Evolutionary conservation across 2,113 vertebrate genomes (phyloP).

Genomic region (Grallaria varia): DNA sequence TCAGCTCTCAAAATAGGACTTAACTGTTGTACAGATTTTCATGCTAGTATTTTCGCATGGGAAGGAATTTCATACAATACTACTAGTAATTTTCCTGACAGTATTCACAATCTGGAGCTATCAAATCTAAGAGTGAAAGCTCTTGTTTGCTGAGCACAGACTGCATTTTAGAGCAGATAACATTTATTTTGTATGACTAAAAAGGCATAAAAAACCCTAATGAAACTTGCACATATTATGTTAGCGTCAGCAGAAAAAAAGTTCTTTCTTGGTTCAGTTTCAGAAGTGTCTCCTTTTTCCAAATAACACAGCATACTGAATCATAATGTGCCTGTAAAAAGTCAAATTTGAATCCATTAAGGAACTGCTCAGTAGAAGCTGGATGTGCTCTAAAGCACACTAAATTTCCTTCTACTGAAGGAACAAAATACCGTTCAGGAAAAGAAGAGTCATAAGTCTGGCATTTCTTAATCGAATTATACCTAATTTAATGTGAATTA

Average conservation of each 20-base stretch:
- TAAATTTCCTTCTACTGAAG: background rate
- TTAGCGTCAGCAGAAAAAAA: background rate
- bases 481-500: background rate
- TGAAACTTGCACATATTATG: background rate
- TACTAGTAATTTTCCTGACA: background rate
- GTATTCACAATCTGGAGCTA: background rate
- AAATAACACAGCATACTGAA: background rate
- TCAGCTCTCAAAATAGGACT: background rate
- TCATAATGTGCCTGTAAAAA: background rate
- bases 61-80: background rate
- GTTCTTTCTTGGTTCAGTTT: background rate
- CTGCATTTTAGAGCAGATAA: background rate
- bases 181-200: background rate
- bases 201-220: background rate
- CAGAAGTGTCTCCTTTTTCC: background rate
- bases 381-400: background rate
- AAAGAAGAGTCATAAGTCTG: background rate
- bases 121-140: background rate
- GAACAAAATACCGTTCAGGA: background rate
- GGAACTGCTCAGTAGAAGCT: background rate
- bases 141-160: background rate
- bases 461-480: conserved; percentile 14
- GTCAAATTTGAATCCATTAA: background rate
- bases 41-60: background rate
- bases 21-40: background rate